Percentiles rank a stretch among this genome's conserved stretches.
Conservation (phyloP, 1,140 invertebrate genomes). For the Drosophila insularis region DNA sequence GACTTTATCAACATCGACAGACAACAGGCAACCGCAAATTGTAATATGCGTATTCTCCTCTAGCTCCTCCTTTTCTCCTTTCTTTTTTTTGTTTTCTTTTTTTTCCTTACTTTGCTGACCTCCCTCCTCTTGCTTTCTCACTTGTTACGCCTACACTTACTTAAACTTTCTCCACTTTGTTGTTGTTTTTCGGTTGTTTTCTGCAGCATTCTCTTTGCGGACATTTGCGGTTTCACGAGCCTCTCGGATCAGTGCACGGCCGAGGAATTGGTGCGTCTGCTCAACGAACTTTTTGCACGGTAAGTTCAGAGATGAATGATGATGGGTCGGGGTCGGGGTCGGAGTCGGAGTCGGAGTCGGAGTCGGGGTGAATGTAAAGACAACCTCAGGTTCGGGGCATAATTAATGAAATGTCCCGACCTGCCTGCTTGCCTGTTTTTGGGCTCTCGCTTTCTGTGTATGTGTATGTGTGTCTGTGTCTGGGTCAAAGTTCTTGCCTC, state of each 20-base stretch:
- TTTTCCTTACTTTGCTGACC: not conserved
- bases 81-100: no score
- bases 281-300: constrained; percentile 98
- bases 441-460: not conserved
- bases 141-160: not conserved
- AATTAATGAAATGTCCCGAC: constrained; percentile 52
- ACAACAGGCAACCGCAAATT: constrained; percentile 19
- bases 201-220: constrained; percentile 97
- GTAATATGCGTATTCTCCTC: constrained; percentile 29
- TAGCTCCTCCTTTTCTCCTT: not conserved
- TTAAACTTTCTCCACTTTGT: constrained; percentile 26
- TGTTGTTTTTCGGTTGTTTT: constrained; percentile 28
- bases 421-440: not conserved
- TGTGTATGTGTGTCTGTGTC: not conserved
- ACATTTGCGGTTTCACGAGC: constrained; percentile 98
- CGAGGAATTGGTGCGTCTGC: constrained; percentile 95
- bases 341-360: not conserved
- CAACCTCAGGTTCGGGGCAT: constrained; percentile 17
- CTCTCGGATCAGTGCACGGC: constrained; percentile 97
- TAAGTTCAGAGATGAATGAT: constrained; percentile 80
- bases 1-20: constrained; percentile 27
- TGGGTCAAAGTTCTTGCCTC: constrained; percentile 5
- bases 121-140: not conserved
- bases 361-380: not conserved
- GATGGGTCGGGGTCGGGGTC: not conserved